Evolutionary conservation across 1,140 invertebrate genomes (phyloP), one percentile per base, ranked within the genome.

Genomic region (Pogonomyrmex californicus): DNA sequence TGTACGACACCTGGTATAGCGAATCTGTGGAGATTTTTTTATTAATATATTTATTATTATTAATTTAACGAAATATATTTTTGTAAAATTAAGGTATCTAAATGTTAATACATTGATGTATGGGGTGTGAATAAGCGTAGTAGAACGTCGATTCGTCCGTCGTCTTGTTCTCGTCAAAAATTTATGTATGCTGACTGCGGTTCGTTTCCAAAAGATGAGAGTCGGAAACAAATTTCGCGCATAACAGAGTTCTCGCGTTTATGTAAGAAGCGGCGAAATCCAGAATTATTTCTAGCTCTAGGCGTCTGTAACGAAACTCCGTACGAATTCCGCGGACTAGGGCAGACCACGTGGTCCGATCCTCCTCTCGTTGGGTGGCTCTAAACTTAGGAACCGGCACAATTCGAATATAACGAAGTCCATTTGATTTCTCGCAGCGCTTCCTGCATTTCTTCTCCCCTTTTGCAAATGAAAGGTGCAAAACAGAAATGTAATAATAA

Each of bases 371-470:
- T 54, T 30, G 68, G 78, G 49, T 60, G 12, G 2, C 65, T 86
- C 85, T 86, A 86, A 86, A 86, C 76, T 86, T 86, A 86, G 85
- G 77, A 86, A 41, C 44, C 47, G 51, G 44, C 51, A 47, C 44
- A 51, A 68, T 62, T 58, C 41, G 54, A 86, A 82, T 41, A 68
- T 68, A 78, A 86, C 51, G 17, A 60, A 73, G 54, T 38, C 41
- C 33, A n/a, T 58, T 47, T 14, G 51, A 9, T 66, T 56, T 60
- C 6, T 12, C 38, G 30, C 17, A 33, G 38, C 10, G 12, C 41
- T 44, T 70, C 58, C 17, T 58, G 12, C 49, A 30, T 56, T 23
- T 6, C 49, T 17, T 23, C 47, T 51, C 7, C 10, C 7, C 10
- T 60, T 47, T 47, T 12, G 12, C 14, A 36, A 12, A 83, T 12